Base-by-base conservation (phyloP, 2,797 vertebrate genomes). In the Pampus argenteus region DNA sequence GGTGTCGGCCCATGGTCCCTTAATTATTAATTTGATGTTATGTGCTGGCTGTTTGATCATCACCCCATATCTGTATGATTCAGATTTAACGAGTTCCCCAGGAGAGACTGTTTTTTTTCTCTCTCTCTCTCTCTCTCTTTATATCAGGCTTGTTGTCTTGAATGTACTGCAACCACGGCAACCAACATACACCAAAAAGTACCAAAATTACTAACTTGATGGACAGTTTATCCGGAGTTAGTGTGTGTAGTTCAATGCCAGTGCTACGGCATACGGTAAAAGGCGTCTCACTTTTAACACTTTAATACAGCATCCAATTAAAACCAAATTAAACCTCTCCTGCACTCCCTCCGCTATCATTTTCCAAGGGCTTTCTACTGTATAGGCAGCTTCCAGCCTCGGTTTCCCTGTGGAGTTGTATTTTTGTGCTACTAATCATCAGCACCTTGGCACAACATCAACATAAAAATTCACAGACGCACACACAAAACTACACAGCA, bases 11-110 rank as follows among this genome's bases (percentile, higher is more conserved):
- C 86, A 68, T 72, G 44, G 86, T 86, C 81, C 54, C 72, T 94
- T 92, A 94, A 95, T 94, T 94, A 94, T 94, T 93, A 88, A 95
- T 93, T 85, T 81, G 86, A 86, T 50, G 82, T 83, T 89, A 84
- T 88, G 78, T 48, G 59, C 82, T 80, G 79, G 83, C 86, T 70
- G 88, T 94, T 94, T 94, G 92, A 94, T 95, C 93, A 87, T 90
- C 76, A 76, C 59, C 81, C 77, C 84, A 79, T 92, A 90, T 89
- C 86, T 88, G 86, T 86, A 79, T 81, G 80, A 90, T 89, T 90
- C 84, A 58, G 80, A 89, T 91, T 92, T 91, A 92, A 91, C 88
- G 75, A 88, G 89, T 86, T 89, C 73, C 93, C 83, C 78, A 50
- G 75, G 90, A 90, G 80, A 87, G 67, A 45, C 57, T 50, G 48